Conservation (phyloP, 2,888 invertebrate genomes). For the Ischnus inquisitorius region DNA sequence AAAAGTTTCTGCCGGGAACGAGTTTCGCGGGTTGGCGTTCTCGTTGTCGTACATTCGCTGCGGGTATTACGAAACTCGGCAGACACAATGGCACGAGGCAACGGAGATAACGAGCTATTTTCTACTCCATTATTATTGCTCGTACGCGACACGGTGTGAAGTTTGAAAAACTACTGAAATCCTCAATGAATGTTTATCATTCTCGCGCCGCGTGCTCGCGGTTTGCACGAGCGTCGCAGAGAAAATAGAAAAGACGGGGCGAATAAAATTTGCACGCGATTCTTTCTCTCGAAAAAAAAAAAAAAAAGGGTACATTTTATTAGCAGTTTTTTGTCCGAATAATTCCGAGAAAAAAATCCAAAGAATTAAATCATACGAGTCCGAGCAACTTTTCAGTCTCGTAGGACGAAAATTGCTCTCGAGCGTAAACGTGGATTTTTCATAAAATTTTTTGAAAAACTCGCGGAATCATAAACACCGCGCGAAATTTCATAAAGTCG, state of each 20-base stretch:
- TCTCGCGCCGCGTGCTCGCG: background rate
- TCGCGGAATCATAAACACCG: no score
- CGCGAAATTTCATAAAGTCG: no score
- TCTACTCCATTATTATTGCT: background rate
- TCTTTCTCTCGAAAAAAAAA: no score
- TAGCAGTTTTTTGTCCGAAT: no score
- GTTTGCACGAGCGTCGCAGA: background rate
- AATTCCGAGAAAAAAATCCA: no score
- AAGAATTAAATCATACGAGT: no score
- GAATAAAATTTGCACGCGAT: background rate
- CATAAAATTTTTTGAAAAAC: no score
- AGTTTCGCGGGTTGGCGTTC: background rate
- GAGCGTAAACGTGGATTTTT: no score
- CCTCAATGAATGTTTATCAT: background rate
- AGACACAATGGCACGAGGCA: background rate
- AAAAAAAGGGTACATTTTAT: no score
- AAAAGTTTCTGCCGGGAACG: background rate
- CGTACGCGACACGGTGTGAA: background rate
- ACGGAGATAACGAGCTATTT: constrained; percentile 1
- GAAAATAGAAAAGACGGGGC: background rate
- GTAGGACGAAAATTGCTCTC: no score
- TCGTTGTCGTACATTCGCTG: background rate
- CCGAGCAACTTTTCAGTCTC: no score
- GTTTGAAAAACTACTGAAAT: background rate
- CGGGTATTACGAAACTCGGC: background rate